phyloP scores from a whole-genome alignment of 1,140 invertebrate genomes.

The Zaprionus africanus region DNA sequence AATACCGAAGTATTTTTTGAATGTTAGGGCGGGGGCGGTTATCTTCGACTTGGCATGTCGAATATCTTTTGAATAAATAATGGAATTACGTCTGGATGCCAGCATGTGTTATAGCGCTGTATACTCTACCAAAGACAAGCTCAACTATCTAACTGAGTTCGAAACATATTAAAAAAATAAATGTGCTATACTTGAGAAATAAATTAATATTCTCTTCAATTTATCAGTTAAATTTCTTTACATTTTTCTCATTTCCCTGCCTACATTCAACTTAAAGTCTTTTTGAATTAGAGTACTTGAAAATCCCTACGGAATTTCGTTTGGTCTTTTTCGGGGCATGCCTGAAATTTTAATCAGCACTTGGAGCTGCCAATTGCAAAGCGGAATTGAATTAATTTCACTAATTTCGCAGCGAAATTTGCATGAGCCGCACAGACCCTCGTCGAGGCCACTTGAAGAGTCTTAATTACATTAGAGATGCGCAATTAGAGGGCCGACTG shows the following conservation, averaged over 20 bases:
- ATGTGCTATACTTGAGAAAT: background rate
- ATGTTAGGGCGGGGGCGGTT: background rate
- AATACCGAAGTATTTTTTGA: background rate
- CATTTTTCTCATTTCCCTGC: background rate
- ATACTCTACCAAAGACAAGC: constrained; percentile 2
- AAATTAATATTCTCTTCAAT: background rate
- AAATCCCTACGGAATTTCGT: background rate
- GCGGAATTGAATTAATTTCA: constrained; percentile 70
- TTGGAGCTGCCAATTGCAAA: constrained; percentile 52
- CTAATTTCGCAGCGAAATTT: constrained; percentile 67
- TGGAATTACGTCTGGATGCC: constrained; percentile 65
- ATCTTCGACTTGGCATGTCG: constrained; percentile 39
- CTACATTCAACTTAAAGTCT: background rate
- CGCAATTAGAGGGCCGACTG: constrained; percentile 58
- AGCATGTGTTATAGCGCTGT: constrained; percentile 13
- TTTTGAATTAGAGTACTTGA: background rate
- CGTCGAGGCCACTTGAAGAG: constrained; percentile 9
- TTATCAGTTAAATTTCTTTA: background rate
- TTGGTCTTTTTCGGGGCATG: background rate
- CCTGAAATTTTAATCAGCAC: constrained; percentile 67
- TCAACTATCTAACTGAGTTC: background rate
- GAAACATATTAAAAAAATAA: background rate
- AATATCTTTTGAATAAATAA: constrained; percentile 71
- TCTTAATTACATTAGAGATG: constrained; percentile 76
- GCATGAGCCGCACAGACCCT: constrained; percentile 40